Evolutionary conservation across 2,797 vertebrate genomes (phyloP).

Genomic region (Saguinus oedipus): DNA sequence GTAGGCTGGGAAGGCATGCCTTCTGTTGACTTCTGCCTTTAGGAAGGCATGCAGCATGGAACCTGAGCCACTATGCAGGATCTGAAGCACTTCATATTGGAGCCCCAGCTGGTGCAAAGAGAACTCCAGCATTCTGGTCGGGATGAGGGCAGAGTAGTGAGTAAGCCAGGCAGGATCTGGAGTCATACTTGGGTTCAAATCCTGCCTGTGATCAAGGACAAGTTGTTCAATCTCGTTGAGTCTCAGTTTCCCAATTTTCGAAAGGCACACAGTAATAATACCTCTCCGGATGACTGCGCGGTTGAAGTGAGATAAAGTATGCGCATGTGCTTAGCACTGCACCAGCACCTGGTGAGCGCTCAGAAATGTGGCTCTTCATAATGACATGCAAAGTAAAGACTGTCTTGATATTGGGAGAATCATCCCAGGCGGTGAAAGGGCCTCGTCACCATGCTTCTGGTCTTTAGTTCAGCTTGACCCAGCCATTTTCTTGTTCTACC

Average conservation of each 20-base stretch:
- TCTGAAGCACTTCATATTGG: neutral
- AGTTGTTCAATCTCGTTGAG: neutral
- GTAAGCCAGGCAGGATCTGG: neutral
- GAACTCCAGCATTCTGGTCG: neutral
- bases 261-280: neutral
- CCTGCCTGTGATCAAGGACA: neutral
- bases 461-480: neutral
- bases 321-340: accelerated
- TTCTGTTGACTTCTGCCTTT: neutral
- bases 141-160: neutral
- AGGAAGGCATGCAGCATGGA: neutral
- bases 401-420: neutral
- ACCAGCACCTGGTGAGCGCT: neutral
- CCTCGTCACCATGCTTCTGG: too few species aligned
- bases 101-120: neutral
- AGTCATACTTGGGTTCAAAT: neutral
- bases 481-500: neutral
- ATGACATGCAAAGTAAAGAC: neutral
- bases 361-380: neutral
- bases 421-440: neutral
- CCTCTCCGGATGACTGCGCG: neutral
- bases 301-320: neutral
- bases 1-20: neutral
- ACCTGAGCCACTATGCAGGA: accelerated
- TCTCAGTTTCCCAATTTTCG: neutral